Evolutionary conservation across 2,888 invertebrate genomes (phyloP).

Genomic region (Tinea pellionella): DNA sequence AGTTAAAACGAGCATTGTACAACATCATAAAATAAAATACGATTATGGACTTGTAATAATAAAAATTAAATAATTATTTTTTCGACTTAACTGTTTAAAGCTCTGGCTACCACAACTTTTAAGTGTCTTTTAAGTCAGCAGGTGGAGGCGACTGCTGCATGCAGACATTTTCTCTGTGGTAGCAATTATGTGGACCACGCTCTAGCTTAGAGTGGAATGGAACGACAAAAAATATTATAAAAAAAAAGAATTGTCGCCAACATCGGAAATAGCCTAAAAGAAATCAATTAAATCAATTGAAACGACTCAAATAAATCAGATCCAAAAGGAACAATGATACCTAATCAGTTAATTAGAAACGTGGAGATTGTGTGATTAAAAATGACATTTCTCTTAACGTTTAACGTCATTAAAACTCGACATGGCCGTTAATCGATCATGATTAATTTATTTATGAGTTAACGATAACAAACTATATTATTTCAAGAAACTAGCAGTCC

Average conservation of each 20-base stretch:
- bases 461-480: neutral
- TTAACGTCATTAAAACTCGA: constrained; percentile 53
- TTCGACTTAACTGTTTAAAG: too few relatives aligned
- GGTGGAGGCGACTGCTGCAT: too few relatives aligned
- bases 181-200: too few relatives aligned
- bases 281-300: constrained; percentile 1
- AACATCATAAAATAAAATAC: too few relatives aligned
- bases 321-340: constrained; percentile 30
- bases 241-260: neutral
- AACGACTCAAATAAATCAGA: constrained; percentile 23
- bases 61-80: too few relatives aligned
- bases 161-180: too few relatives aligned
- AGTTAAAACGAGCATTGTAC: too few relatives aligned
- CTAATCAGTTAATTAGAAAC: constrained; percentile 45
- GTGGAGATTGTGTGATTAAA: constrained; percentile 50
- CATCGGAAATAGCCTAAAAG: neutral
- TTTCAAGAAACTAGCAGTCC: neutral
- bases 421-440: constrained; percentile 62
- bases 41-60: too few relatives aligned
- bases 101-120: too few relatives aligned
- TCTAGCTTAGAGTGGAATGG: too few relatives aligned
- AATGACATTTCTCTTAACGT: constrained; percentile 27
- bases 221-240: too few relatives aligned
- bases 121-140: too few relatives aligned
- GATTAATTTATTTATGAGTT: constrained; percentile 45